Conservation (phyloP, 2,113 vertebrate species). For the Megaceryle maxima region DNA sequence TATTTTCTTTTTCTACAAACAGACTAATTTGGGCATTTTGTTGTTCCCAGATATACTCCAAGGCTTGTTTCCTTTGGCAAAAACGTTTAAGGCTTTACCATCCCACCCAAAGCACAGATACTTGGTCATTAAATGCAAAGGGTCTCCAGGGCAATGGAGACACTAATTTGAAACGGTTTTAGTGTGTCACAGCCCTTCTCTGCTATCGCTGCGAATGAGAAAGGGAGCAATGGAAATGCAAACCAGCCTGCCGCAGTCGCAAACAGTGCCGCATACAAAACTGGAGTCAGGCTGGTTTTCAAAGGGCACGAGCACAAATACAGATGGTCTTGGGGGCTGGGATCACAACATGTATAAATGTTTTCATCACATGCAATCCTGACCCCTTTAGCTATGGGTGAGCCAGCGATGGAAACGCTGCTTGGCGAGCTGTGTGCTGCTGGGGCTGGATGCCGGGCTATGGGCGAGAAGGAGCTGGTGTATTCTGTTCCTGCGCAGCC, state of each 20-base stretch:
- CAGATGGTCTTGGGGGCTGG: fast-evolving
- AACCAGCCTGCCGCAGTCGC: too few species aligned
- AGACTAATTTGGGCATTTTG: not conserved
- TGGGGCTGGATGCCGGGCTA: too few species aligned
- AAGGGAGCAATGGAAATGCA: not conserved
- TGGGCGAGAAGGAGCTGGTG: not conserved
- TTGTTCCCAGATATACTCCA: not conserved
- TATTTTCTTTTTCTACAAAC: not conserved
- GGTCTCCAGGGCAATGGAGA: not conserved
- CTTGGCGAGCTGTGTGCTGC: not conserved
- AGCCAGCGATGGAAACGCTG: fast-evolving
- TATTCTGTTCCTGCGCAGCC: not conserved
- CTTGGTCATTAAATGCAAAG: not conserved
- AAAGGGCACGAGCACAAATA: too few species aligned
- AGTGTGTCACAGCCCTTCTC: not conserved
- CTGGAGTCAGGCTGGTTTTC: too few species aligned
- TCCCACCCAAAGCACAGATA: not conserved
- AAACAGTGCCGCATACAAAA: fast-evolving
- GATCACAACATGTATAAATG: fast-evolving
- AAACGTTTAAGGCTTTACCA: not conserved
- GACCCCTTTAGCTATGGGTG: fast-evolving
- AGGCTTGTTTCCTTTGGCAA: not conserved
- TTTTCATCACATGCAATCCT: not conserved
- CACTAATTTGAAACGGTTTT: not conserved
- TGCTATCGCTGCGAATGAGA: not conserved